phyloP scores from a whole-genome alignment of 2,113 vertebrate species.

The Trogon melanurus region DNA sequence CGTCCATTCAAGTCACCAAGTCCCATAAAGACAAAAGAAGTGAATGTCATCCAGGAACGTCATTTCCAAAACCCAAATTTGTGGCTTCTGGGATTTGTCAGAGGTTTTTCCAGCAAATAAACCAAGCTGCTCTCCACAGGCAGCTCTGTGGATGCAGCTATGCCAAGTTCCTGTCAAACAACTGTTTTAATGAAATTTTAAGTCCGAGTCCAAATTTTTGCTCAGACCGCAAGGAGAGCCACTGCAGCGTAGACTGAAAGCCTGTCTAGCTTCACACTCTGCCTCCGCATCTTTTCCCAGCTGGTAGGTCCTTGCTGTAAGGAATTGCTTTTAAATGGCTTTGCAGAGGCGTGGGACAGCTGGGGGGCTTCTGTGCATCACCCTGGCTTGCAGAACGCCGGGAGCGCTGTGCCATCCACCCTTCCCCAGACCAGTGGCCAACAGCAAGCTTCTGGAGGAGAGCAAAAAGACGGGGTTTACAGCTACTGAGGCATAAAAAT shows the following conservation, averaged over 20 bases:
- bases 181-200: constrained; percentile 11
- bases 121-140: neutral
- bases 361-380: neutral
- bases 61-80: neutral
- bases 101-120: constrained; percentile 32
- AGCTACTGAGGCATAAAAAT: neutral
- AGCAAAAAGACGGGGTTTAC: neutral
- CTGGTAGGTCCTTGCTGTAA: neutral
- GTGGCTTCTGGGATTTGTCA: constrained; percentile 12
- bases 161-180: constrained; percentile 29
- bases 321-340: neutral
- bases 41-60: neutral
- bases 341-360: neutral
- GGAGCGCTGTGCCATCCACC: neutral
- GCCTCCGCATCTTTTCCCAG: neutral
- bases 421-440: neutral
- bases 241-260: neutral
- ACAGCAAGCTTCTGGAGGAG: neutral
- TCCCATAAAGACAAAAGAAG: constrained; percentile 4
- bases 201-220: neutral
- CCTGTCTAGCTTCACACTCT: neutral
- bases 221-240: neutral
- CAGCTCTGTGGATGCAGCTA: neutral
- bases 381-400: neutral
- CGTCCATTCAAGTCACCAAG: neutral